A percentile compares a stretch with the other conserved stretches of the same genome.
Conservation (phyloP, 2,113 vertebrate genomes). For the Tragelaphus buxtoni region DNA sequence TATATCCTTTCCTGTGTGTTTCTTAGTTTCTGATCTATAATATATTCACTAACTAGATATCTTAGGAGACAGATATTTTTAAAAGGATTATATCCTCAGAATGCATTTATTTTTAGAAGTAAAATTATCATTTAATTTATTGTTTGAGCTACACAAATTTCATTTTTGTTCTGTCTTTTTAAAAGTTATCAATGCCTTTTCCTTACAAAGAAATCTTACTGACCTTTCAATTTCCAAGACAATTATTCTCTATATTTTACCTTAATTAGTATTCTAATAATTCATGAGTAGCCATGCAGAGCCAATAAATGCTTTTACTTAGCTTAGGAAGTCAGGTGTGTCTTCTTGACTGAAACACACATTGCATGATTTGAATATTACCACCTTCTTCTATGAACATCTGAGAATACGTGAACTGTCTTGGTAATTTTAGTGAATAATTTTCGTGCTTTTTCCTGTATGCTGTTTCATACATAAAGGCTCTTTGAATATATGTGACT, state of each 20-base stretch:
- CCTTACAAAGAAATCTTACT: not conserved
- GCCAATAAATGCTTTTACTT: not conserved
- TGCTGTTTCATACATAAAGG: not conserved
- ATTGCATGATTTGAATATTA: not conserved
- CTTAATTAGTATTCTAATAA: conserved; percentile 54
- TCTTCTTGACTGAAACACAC: not conserved
- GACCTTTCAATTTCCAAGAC: not conserved
- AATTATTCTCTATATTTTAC: not conserved
- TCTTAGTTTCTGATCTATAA: not conserved
- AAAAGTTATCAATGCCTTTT: not conserved
- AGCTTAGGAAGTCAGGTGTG: accelerated
- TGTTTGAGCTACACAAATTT: not conserved
- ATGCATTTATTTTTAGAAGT: not conserved
- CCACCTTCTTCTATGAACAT: not conserved
- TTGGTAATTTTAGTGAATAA: not conserved
- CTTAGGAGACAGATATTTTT: not conserved
- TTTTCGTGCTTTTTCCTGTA: not conserved
- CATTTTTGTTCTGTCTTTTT: not conserved
- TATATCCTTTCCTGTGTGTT: accelerated
- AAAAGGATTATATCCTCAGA: not conserved
- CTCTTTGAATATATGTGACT: not conserved
- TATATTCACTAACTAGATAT: not conserved
- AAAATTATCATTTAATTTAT: not conserved
- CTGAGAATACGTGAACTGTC: accelerated
- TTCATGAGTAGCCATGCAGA: not conserved